Evolutionary conservation across 2,888 invertebrate genomes (phyloP), one percentile per base, ranked within the genome.

Genomic region (Ctena decussata): DNA sequence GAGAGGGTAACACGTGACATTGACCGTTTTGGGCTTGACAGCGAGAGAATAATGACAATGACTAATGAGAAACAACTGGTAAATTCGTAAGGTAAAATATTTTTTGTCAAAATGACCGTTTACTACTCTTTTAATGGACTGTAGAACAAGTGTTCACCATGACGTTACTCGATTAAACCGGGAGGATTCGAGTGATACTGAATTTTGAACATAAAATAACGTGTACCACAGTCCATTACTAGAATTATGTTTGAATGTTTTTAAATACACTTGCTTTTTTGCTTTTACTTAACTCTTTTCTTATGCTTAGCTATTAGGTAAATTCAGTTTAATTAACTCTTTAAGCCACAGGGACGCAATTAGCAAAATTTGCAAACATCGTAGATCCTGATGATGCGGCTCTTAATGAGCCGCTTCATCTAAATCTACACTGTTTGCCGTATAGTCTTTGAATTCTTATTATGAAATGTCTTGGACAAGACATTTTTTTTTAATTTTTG

Each of bases 81-180:
- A 15, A 21, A 49, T 21, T 49, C 3, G 8, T 3, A 18, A 5
- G 18, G 21, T 49, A 49, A 21, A 21, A 49, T 49, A 49, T 5
- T 5, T 49, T 21, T 15, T 49, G 18, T 21, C 49, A 49, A 49
- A 21, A 5, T 21, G 49, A 49, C 44, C 44, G 27, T 44, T 44
- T 12, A 65, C 15, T 27, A 32, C 65, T 15, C 30, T 5, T 35
- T 65, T 39, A 44, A 72, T 72, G 24, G 35, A 24, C 27, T 27
- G 3, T 30, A 44, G 39, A n/a, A 27, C 72, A 72, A 15, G 5
- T 72, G 30, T 77, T 53, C 32, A 24, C 32, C 18, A 77, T 77
- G 77, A 77, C 69, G 77, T 69, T 57, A 77, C 65, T 37, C 12
- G 77, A 49, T 69, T 27, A 77, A 77, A 37, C 77, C 77, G 77